A percentile compares a stretch with the other conserved stretches of the same genome.
phyloP scores from a whole-genome alignment of 2,888 invertebrate species.

The Pseudococcus longispinus region DNA sequence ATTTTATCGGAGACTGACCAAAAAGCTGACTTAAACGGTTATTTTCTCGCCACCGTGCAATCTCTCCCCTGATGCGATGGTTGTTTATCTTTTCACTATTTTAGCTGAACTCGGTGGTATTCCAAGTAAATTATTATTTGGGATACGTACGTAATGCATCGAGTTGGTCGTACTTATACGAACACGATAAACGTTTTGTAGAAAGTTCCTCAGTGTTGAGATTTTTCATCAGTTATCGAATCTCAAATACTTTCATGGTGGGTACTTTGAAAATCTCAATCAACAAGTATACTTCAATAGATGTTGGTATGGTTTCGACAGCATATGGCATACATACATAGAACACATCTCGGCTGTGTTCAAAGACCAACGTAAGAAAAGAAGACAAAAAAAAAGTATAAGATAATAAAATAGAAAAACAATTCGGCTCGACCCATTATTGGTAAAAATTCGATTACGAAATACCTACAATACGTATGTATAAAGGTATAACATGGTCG shows the following conservation, averaged over 20 bases:
- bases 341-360: neutral
- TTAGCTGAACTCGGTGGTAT: neutral
- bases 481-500: neutral
- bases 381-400: neutral
- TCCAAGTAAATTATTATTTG: neutral
- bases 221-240: neutral
- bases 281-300: neutral
- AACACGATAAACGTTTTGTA: no score
- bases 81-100: neutral
- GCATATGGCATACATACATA: neutral
- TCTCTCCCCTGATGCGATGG: neutral
- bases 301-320: neutral
- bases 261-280: neutral
- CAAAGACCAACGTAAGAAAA: neutral
- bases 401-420: neutral
- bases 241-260: neutral
- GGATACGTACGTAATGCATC: neutral
- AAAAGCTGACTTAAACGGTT: constrained; percentile 11
- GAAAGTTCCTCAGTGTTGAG: neutral
- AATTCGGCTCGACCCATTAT: neutral
- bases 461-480: neutral
- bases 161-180: no score
- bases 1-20: neutral
- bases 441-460: constrained; percentile 13
- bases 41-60: constrained; percentile 4